Evolutionary conservation across 2,888 invertebrate species (phyloP).

Genomic region (Ethmia dodecea): DNA sequence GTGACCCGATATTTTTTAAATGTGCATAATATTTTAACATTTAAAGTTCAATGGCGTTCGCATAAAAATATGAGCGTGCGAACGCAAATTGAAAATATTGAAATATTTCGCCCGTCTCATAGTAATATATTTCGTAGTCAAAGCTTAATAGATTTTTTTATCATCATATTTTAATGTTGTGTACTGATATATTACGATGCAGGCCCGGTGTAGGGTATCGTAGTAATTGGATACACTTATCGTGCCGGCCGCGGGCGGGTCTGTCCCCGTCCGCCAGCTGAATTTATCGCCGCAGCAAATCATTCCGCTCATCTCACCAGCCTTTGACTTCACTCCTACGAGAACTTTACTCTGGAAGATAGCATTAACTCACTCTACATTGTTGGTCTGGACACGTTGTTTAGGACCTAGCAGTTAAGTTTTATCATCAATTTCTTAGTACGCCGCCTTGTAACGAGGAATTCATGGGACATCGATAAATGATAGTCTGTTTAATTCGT

Average conservation of each 20-base stretch:
- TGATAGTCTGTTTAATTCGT: too few relatives aligned
- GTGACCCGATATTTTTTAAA: too few relatives aligned
- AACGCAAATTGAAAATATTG: too few relatives aligned
- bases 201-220: conserved; percentile 50
- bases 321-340: conserved; percentile 26
- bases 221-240: conserved; percentile 71
- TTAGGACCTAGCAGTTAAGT: neutral
- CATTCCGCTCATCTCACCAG: conserved; percentile 53
- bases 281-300: conserved; percentile 64
- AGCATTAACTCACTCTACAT: neutral
- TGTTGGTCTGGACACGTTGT: conserved; percentile 1
- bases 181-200: conserved; percentile 21
- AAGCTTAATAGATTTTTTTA: conserved; percentile 14
- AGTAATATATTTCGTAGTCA: neutral
- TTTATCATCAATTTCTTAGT: too few relatives aligned
- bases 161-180: conserved; percentile 13
- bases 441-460: too few relatives aligned
- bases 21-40: too few relatives aligned
- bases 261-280: conserved; percentile 48
- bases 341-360: conserved; percentile 4
- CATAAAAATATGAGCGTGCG: too few relatives aligned
- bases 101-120: neutral
- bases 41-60: too few relatives aligned
- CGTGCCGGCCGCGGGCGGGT: conserved; percentile 58
- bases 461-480: too few relatives aligned